Base-by-base conservation (phyloP, 2,888 invertebrate species). In the Gastrophysa polygoni region DNA sequence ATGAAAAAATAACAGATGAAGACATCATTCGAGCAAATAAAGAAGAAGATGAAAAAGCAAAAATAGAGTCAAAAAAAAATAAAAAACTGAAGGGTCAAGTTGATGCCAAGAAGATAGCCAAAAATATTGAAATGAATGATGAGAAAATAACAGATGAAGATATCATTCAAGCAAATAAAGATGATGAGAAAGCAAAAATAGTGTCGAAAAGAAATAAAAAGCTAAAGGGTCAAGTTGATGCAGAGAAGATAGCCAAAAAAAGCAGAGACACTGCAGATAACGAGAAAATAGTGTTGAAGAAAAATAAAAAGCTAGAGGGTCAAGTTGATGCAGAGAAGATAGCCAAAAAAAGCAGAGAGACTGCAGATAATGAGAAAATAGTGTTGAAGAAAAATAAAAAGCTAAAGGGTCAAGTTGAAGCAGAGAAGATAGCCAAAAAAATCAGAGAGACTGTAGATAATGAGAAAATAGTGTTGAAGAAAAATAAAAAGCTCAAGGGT, bases 291-390 rank as follows among this genome's bases (percentile, higher is more conserved):
- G 18, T 29, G 8, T 8, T n/a, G 10, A 51, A 32, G 18, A 51
- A 17, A 20, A 34, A 32, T 17, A 51, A 10, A 16, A 51, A 18
- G 10, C 8, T 7, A 16, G 32, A 32, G 4, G 18, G n/a, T 3
- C 24, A 24, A 24, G 84, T 89, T 0, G 78, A 64, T 21, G 69
- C 69, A 0, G 68, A 49, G 18, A 61, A 29, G 16, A 38, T 14
- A 20, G 18, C 21, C 3, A 52, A 1, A 4, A 21, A 21, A 17
- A 52, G 38, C 20, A 52, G 38, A 20, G 52, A 52, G 14, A 14
- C 24, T 38, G 52, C 20, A 14, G 38, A 52, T 1, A 20, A 32
- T 38, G 5, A 2, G 2, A 18, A 51, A 17, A 51, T 10, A 32
- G 18, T 29, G 8, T 8, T n/a, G 10, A 51, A 32, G 18, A 51